Evolutionary conservation across 2,113 vertebrate genomes (phyloP).

Genomic region (Acanthisitta chloris): DNA sequence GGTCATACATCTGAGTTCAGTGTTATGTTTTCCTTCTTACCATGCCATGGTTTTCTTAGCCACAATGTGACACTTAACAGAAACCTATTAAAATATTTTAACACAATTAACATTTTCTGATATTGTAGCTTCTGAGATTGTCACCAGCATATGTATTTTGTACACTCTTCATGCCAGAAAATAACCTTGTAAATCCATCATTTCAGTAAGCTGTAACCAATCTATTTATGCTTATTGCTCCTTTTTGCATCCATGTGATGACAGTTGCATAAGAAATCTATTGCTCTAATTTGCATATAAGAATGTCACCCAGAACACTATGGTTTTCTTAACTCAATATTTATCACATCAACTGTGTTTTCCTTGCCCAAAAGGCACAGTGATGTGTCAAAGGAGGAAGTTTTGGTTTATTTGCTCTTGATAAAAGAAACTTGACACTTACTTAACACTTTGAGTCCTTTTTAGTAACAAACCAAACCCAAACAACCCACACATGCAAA

Average conservation of each 20-base stretch:
- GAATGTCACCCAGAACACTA: background rate
- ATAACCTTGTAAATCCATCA: background rate
- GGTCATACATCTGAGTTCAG: background rate
- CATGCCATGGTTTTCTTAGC: background rate
- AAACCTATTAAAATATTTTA: background rate
- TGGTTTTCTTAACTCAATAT: background rate
- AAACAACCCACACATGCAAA: background rate
- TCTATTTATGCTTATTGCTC: background rate
- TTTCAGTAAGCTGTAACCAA: background rate
- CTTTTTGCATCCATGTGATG: background rate
- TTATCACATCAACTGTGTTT: background rate
- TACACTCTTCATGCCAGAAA: background rate
- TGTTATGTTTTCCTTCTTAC: background rate
- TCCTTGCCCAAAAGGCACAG: background rate
- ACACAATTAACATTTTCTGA: background rate
- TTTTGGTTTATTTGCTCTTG: background rate
- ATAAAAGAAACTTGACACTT: background rate
- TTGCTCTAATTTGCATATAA: background rate
- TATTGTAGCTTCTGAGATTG: background rate
- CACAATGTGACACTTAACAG: background rate
- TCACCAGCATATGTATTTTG: background rate
- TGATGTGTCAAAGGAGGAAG: background rate
- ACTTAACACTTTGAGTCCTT: background rate
- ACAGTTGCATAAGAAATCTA: background rate
- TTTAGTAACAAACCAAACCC: background rate